phyloP scores from a whole-genome alignment of 2,797 vertebrate genomes.

The Chaenodraco wilsoni region DNA sequence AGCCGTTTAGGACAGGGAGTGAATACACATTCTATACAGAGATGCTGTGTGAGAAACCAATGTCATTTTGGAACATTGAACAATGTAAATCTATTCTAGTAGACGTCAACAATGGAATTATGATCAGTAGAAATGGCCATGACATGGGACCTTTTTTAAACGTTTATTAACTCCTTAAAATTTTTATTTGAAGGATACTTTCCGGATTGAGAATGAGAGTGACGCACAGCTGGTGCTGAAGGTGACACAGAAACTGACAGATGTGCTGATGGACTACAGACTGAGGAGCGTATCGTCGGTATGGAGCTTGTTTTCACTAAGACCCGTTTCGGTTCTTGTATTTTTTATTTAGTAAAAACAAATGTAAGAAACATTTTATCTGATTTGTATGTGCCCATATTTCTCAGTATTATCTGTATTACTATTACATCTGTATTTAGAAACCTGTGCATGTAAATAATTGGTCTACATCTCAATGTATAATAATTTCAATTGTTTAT shows the following conservation, averaged over 20 bases:
- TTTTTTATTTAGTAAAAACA: background rate
- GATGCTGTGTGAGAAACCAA: too few species aligned
- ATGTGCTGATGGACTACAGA: slow-evolving; percentile 88
- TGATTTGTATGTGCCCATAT: background rate
- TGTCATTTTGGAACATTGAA: too few species aligned
- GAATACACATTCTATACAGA: too few species aligned
- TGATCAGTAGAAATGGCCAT: too few species aligned
- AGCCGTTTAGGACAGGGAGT: too few species aligned
- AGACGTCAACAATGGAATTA: too few species aligned
- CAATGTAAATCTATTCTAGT: too few species aligned
- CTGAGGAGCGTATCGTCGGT: slow-evolving; percentile 82
- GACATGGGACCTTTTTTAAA: background rate
- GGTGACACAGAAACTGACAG: slow-evolving; percentile 89
- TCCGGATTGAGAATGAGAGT: slow-evolving; percentile 87
- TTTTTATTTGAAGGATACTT: slow-evolving; percentile 80
- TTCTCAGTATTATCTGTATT: background rate
- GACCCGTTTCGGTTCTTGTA: background rate
- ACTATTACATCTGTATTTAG: too few species aligned
- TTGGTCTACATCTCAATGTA: too few species aligned
- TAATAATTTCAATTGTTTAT: too few species aligned
- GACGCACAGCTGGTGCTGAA: slow-evolving; percentile 90
- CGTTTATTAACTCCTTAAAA: background rate
- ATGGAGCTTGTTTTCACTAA: slow-evolving; percentile 29
- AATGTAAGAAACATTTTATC: background rate
- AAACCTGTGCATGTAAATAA: background rate